These are phyloP conservation scores for Pantherophis guttatus DNA, from an alignment of 2,113 vertebrate genomes.

Conservation along the genomic window DNA sequence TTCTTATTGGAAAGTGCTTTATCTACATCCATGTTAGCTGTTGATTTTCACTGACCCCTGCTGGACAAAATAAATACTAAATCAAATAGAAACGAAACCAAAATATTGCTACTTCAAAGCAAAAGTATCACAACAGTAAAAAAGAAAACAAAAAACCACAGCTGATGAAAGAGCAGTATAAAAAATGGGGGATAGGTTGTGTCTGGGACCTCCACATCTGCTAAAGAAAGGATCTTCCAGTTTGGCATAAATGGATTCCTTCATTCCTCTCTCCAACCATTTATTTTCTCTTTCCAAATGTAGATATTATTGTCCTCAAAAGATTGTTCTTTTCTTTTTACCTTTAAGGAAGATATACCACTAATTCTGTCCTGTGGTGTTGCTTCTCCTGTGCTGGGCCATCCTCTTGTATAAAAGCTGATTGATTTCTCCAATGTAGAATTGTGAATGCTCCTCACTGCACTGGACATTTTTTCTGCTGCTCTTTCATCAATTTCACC, in stretches of 20 bases:
- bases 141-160: not conserved
- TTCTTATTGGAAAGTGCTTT: not conserved
- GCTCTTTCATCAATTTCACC: not conserved
- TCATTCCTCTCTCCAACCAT: not conserved
- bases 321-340: not conserved
- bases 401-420: not conserved
- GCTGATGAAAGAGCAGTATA: not conserved
- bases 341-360: not conserved
- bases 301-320: not conserved
- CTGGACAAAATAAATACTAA: slow-evolving; percentile 40
- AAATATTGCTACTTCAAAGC: not conserved
- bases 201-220: not conserved
- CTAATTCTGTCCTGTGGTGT: not conserved
- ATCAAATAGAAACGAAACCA: not conserved
- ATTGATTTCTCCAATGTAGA: not conserved
- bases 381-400: not conserved
- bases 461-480: not conserved
- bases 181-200: not conserved
- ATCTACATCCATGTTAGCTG: not conserved
- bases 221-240: not conserved
- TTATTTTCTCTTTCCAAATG: not conserved
- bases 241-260: too few species aligned
- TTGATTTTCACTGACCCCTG: slow-evolving; percentile 45
- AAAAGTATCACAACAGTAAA: not conserved
- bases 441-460: not conserved